Conservation (phyloP, 2,888 invertebrate genomes). For the Aphrophora alni region DNA sequence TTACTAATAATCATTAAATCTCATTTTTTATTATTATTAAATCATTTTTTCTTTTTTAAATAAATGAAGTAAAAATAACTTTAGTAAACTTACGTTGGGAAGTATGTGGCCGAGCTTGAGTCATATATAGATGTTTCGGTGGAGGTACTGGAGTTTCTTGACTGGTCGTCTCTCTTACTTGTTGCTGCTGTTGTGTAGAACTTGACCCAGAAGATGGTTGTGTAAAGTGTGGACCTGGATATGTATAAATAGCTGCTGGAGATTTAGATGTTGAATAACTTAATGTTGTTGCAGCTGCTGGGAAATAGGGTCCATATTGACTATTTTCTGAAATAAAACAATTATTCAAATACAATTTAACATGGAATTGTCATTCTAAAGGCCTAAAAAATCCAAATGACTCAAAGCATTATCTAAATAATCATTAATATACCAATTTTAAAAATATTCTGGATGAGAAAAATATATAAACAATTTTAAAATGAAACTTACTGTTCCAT, state of each 20-base stretch:
- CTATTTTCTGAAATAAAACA: constrained; percentile 32
- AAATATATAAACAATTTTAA: neutral
- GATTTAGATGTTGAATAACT: constrained; percentile 38
- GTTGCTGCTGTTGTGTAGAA: constrained; percentile 24
- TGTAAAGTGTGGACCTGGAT: constrained; percentile 54
- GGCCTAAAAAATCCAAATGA: neutral
- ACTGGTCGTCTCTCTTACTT: neutral
- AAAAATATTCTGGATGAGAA: no score
- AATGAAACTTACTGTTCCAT: constrained; percentile 67
- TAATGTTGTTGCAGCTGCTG: constrained; percentile 33
- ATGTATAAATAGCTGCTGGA: constrained; percentile 59
- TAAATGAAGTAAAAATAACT: no score
- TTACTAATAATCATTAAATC: no score
- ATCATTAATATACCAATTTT: no score
- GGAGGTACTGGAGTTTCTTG: constrained; percentile 19
- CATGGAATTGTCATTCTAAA: neutral
- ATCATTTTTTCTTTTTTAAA: no score
- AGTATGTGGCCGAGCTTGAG: constrained; percentile 40
- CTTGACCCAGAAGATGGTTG: constrained; percentile 57
- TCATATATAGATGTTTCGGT: constrained; percentile 45
- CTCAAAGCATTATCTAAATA: neutral
- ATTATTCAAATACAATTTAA: neutral
- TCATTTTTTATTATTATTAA: no score
- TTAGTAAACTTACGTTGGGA: constrained; percentile 32
- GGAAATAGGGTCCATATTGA: constrained; percentile 38